phyloP scores from a whole-genome alignment of 2,888 invertebrate genomes.

The Agapostemon virescens region DNA sequence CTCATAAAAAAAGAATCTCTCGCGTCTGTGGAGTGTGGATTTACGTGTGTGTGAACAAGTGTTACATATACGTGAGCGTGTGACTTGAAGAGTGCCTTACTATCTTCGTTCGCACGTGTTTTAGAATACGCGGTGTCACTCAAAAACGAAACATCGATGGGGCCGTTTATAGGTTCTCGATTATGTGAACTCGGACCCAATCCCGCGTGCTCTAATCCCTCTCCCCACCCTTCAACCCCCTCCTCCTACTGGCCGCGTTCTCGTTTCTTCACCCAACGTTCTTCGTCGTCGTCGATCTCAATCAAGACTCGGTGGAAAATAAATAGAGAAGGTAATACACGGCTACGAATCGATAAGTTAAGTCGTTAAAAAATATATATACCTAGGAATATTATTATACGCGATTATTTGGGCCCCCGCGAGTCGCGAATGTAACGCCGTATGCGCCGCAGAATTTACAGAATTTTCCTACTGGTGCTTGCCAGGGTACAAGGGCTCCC shows the following conservation, averaged over 20 bases:
- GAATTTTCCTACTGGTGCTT: slow-evolving; percentile 57
- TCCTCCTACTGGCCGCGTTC: not conserved
- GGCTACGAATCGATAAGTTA: slow-evolving; percentile 69
- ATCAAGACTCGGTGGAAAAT: slow-evolving; percentile 66
- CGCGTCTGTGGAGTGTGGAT: slow-evolving; percentile 46
- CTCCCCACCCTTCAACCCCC: not conserved
- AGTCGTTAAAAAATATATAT: slow-evolving; percentile 71
- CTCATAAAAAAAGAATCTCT: slow-evolving; percentile 41
- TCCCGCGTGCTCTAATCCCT: not conserved
- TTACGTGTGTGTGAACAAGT: slow-evolving; percentile 55
- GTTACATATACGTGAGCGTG: slow-evolving; percentile 57
- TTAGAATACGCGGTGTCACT: slow-evolving; percentile 26
- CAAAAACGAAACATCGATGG: slow-evolving; percentile 52
- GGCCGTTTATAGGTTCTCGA: not conserved
- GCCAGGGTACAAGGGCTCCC: slow-evolving; percentile 20
- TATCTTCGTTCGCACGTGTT: slow-evolving; percentile 35
- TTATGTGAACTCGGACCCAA: not conserved
- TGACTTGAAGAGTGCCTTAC: slow-evolving; percentile 60
- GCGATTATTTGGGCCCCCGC: slow-evolving; percentile 67
- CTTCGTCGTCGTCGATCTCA: slow-evolving; percentile 66
- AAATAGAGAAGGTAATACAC: slow-evolving; percentile 64
- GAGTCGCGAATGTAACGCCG: slow-evolving; percentile 65
- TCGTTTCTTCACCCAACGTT: slow-evolving; percentile 8
- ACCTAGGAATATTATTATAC: slow-evolving; percentile 67
- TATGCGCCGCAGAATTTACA: slow-evolving; percentile 63